Evolutionary conservation across 2,888 invertebrate genomes (phyloP).

Genomic region (Xiphydria camelus): DNA sequence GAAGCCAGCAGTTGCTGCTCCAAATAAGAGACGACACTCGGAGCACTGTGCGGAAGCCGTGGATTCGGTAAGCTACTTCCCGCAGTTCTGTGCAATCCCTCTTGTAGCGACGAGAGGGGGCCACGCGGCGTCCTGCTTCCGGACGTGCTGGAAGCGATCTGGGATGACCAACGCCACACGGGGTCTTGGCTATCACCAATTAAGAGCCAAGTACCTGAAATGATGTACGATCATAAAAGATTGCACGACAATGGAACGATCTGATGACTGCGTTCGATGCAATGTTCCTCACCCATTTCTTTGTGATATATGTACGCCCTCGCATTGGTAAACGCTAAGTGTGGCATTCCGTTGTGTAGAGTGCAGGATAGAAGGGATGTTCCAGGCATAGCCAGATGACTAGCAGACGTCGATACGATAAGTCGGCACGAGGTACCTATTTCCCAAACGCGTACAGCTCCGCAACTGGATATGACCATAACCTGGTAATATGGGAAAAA

Average conservation of each 20-base stretch:
- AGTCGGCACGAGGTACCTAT: conserved; percentile 48
- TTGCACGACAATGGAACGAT: neutral
- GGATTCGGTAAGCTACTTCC: conserved; percentile 47
- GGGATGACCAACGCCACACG: conserved; percentile 56
- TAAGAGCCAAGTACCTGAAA: conserved; percentile 59
- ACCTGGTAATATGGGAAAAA: conserved; percentile 31
- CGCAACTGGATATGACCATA: conserved; percentile 55
- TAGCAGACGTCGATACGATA: conserved; percentile 51
- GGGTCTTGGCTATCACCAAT: conserved; percentile 59
- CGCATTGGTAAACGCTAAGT: conserved; percentile 83
- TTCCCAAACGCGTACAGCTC: conserved; percentile 56
- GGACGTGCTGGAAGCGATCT: conserved; percentile 47
- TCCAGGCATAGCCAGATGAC: conserved; percentile 50
- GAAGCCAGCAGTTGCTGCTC: conserved; percentile 77
- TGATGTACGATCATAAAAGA: conserved; percentile 18
- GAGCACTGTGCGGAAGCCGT: conserved; percentile 46
- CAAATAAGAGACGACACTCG: conserved; percentile 57
- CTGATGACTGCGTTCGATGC: neutral
- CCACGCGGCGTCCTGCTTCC: conserved; percentile 48
- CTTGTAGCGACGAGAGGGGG: conserved; percentile 54
- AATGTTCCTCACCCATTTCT: conserved; percentile 69
- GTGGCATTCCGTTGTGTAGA: conserved; percentile 74
- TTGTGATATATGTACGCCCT: conserved; percentile 82
- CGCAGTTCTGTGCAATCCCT: conserved; percentile 48
- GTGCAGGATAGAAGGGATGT: conserved; percentile 48